Conservation (phyloP, 2,888 invertebrate species). For the Ormyrus nitidulus region DNA sequence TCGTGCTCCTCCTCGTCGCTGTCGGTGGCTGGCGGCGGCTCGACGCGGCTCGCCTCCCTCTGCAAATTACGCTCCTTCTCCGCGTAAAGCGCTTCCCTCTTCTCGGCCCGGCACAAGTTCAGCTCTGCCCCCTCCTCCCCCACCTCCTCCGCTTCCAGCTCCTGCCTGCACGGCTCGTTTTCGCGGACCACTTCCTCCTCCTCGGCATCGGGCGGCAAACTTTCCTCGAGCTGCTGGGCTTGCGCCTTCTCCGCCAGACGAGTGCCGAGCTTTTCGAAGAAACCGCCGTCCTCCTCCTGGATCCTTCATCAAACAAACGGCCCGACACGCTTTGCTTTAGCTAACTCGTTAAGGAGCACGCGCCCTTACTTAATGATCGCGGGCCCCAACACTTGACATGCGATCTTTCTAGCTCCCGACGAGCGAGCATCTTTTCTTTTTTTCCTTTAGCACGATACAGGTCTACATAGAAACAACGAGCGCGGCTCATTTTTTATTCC, state of each 20-base stretch:
- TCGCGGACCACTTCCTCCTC: conserved; percentile 60
- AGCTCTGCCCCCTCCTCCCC: conserved; percentile 6
- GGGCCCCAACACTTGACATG: background rate
- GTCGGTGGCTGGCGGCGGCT: conserved; percentile 77
- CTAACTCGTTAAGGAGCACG: conserved; percentile 38
- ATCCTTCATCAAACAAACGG: conserved; percentile 76
- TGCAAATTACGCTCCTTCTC: conserved; percentile 63
- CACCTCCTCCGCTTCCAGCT: conserved; percentile 58
- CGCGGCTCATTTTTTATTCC: too few relatives aligned
- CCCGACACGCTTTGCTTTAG: background rate
- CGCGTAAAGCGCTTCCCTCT: conserved; percentile 57
- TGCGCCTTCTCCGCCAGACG: conserved; percentile 76
- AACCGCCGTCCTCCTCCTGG: conserved; percentile 88
- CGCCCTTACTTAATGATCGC: background rate
- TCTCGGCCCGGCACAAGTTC: conserved; percentile 46
- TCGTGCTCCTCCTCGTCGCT: conserved; percentile 82
- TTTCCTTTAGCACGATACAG: too few relatives aligned
- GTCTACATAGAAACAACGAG: too few relatives aligned
- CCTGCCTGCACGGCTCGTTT: conserved; percentile 71
- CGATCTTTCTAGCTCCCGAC: background rate
- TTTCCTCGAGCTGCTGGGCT: conserved; percentile 66
- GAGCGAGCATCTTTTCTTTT: conserved; percentile 15
- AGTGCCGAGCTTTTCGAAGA: conserved; percentile 89
- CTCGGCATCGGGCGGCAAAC: conserved; percentile 58
- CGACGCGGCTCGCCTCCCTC: conserved; percentile 75